phyloP scores from a whole-genome alignment of 1,140 invertebrate species.

The Oedothorax gibbosus region DNA sequence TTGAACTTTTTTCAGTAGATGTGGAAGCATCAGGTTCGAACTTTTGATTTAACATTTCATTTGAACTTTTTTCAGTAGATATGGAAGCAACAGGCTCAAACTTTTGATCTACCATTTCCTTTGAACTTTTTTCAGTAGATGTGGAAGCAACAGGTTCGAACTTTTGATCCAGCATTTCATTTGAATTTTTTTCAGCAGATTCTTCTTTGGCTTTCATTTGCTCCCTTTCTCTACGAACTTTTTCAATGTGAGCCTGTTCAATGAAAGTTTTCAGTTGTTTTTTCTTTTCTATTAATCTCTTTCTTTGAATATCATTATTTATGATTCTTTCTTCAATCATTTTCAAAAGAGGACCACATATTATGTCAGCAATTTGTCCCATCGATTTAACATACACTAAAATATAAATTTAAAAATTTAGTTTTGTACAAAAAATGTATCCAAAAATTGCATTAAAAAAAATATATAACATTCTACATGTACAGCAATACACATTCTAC shows the following conservation, averaged over 20 bases:
- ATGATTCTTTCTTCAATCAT: constrained; percentile 67
- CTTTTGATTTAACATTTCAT: no score
- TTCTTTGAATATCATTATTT: constrained; percentile 47
- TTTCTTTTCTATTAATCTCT: constrained; percentile 21
- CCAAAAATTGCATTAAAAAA: no score
- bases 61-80: no score
- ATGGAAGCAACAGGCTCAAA: no score
- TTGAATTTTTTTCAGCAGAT: not conserved
- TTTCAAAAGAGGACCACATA: constrained; percentile 72
- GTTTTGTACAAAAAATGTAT: no score
- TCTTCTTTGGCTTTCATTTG: not conserved
- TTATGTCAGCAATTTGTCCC: constrained; percentile 73
- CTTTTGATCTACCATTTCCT: no score
- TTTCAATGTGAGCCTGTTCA: constrained; percentile 9
- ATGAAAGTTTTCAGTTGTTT: constrained; percentile 10
- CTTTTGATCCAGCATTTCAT: not conserved
- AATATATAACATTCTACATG: no score
- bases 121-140: no score
- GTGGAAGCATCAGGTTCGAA: no score
- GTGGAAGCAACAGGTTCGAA: no score
- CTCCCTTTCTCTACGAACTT: constrained; percentile 1
- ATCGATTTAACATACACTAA: constrained; percentile 72
- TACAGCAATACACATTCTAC: no score
- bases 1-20: no score
- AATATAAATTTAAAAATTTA: constrained; percentile 62